Percentiles rank a stretch among this genome's conserved stretches.
These are phyloP conservation scores for Caenorhabditis becei DNA, from an alignment of 2,888 invertebrate genomes.

Conservation along the genomic window DNA sequence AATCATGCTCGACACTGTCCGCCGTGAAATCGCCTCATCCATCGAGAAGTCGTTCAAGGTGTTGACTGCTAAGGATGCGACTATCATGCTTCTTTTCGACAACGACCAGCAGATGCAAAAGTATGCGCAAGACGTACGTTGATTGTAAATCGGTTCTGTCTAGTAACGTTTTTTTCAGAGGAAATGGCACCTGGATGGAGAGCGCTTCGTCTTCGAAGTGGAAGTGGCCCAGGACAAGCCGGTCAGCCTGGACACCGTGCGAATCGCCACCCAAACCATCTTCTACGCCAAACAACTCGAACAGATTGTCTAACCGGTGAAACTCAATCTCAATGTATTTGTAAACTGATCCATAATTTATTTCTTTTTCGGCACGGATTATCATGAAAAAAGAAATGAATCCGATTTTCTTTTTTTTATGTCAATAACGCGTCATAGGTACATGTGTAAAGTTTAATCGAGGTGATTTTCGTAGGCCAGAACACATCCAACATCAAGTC, in stretches of 20 bases:
- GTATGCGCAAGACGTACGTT: constrained; percentile 66
- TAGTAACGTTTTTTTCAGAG: constrained; percentile 84
- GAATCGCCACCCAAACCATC: constrained; percentile 94
- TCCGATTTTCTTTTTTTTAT: too few relatives aligned
- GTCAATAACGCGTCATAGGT: too few relatives aligned
- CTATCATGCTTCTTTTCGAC: constrained; percentile 69
- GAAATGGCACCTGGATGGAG: constrained; percentile 89
- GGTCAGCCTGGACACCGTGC: constrained; percentile 88
- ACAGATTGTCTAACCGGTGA: constrained; percentile 92
- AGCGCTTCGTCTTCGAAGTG: constrained; percentile 89
- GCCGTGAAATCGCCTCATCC: constrained; percentile 94
- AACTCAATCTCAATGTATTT: constrained; percentile 35
- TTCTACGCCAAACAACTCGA: constrained; percentile 98
- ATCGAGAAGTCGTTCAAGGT: constrained; percentile 96
- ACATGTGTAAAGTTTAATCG: too few relatives aligned
- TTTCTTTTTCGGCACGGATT: constrained; percentile 17
- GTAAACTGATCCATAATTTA: constrained; percentile 45
- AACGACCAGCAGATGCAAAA: constrained; percentile 62
- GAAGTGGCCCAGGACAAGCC: constrained; percentile 84
- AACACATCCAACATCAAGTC: too few relatives aligned
- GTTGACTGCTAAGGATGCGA: constrained; percentile 85
- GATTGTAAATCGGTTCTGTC: constrained; percentile 54
- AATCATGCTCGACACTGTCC: constrained; percentile 93
- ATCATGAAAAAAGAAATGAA: constrained; percentile 13
- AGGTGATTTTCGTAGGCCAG: too few relatives aligned